phyloP scores from a whole-genome alignment of 2,888 invertebrate species.

The Leucophora obtusa region DNA sequence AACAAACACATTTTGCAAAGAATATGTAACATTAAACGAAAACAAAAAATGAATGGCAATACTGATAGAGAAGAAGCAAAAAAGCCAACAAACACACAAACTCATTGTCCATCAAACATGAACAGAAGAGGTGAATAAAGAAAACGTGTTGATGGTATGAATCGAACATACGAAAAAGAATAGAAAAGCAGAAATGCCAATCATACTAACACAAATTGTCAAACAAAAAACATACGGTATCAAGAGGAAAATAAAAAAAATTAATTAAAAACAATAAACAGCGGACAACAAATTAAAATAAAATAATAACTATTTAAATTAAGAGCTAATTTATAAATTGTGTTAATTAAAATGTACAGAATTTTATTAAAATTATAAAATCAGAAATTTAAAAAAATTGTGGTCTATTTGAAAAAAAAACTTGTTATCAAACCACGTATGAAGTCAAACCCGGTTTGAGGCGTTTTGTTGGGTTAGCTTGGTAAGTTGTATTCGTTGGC shows the following conservation, averaged over 20 bases:
- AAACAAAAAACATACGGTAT: constrained; percentile 4
- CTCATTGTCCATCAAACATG: constrained; percentile 1
- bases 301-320: too few species aligned
- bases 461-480: neutral
- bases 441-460: neutral
- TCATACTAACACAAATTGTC: neutral
- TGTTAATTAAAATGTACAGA: neutral
- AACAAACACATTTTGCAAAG: constrained; percentile 56
- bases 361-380: neutral
- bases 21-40: constrained; percentile 39
- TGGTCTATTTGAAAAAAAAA: neutral
- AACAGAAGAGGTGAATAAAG: constrained; percentile 54
- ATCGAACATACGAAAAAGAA: constrained; percentile 45
- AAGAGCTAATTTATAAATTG: neutral
- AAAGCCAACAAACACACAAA: neutral
- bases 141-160: constrained; percentile 64
- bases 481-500: neutral
- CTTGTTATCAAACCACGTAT: neutral
- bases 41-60: constrained; percentile 50
- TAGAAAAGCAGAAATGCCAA: neutral
- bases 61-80: constrained; percentile 1
- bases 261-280: neutral
- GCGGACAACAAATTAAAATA: neutral
- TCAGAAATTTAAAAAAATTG: neutral
- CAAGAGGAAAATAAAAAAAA: constrained; percentile 18